Base-by-base conservation (phyloP, 2,888 invertebrate species). In the Alentia gelatinosa region DNA sequence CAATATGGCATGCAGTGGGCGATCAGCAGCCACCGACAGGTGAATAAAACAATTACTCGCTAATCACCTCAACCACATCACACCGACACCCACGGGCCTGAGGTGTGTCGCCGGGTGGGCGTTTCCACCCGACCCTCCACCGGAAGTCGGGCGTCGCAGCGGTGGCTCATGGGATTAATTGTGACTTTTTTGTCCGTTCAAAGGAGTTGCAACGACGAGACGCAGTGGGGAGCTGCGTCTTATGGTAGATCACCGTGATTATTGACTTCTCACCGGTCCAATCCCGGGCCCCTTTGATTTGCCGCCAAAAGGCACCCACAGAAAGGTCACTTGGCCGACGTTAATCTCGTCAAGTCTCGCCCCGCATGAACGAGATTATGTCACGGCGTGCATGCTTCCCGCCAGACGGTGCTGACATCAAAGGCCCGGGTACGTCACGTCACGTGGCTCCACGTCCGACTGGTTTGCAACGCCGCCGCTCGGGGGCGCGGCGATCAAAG, bases 261-360 rank as follows among this genome's bases (percentile, higher is more conserved):
- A 68, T 68, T 68, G 68, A 68, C 68, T 68, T 68, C 33, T 68
- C 33, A 30, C 30, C 68, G 30, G 30, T 3, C 9, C 56, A 19
- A 68, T 68, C 68, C 26, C 68, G 68, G 12, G 30, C 68, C 68
- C 68, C 37, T 79, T 37, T 79, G 79, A 79, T 74, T 19, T 33
- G 74, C 7, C 15, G 74, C 26, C 30, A 74, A 74, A 74, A 74
- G 15, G 74, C 19, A 12, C 26, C 15, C 35, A 12, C 79, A 79
- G n/a, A 79, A 63, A 79, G 79, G 79, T 79, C 79, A 79, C 79
- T 35, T 39, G n/a, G 23, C 47, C 47, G 86, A 86, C 42, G 86
- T 86, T 86, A 86, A 86, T 86, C 86, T 86, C 86, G 86, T 86
- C 86, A 47, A 47, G 42, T 26, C 86, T 86, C 86, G 86, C 40